phyloP scores from a whole-genome alignment of 2,888 invertebrate species.

The Sympetrum striolatum region DNA sequence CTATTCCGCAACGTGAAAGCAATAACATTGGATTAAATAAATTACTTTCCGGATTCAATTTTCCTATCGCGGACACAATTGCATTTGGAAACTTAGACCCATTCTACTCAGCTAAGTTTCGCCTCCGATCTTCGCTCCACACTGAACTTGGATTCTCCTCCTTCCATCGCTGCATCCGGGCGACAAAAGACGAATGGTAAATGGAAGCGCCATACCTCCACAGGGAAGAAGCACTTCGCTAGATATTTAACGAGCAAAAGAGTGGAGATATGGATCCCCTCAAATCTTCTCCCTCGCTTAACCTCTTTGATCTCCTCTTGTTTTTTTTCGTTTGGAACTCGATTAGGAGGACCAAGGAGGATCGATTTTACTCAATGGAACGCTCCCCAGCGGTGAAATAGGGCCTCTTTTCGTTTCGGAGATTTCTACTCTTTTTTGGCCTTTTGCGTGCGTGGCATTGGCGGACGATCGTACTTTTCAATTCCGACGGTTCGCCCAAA shows the following conservation, averaged over 20 bases:
- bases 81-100: neutral
- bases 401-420: neutral
- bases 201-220: neutral
- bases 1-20: fast-evolving
- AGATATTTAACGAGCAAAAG: neutral
- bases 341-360: neutral
- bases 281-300: neutral
- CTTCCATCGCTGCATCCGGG: neutral
- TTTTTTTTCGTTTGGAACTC: neutral
- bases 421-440: neutral
- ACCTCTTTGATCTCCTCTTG: neutral
- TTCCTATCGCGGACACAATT: no score
- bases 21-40: no score
- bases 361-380: neutral
- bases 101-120: neutral
- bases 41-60: no score
- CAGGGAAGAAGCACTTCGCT: neutral
- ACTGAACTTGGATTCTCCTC: neutral
- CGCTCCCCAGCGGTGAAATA: neutral
- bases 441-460: neutral
- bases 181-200: neutral
- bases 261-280: neutral
- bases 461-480: neutral
- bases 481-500: no score
- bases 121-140: neutral